phyloP scores from a whole-genome alignment of 2,797 vertebrate genomes.

The Protonibea diacanthus region DNA sequence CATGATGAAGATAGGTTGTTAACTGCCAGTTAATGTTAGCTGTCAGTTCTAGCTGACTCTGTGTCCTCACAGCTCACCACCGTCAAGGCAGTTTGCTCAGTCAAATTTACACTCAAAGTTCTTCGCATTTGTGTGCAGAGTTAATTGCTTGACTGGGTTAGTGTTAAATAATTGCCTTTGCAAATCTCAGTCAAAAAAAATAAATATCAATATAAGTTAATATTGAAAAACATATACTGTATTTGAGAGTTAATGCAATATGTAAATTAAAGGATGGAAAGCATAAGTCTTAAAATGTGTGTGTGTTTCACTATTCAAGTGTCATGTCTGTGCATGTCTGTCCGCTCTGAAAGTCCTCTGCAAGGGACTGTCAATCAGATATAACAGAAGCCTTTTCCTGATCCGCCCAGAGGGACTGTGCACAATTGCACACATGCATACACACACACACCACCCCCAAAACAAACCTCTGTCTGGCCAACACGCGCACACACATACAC shows the following conservation, averaged over 20 bases:
- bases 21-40: not conserved
- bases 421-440: not conserved
- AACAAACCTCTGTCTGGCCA: slow-evolving; percentile 35
- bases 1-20: not conserved
- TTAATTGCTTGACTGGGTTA: too few species aligned
- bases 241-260: not conserved
- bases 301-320: not conserved
- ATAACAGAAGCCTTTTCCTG: slow-evolving; percentile 24
- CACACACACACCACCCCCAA: slow-evolving; percentile 10
- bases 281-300: not conserved
- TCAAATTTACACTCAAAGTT: too few species aligned
- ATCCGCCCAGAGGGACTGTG: slow-evolving; percentile 34
- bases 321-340: not conserved
- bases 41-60: not conserved
- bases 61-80: not conserved
- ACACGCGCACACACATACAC: not conserved
- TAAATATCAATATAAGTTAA: too few species aligned
- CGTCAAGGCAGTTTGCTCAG: not conserved
- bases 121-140: too few species aligned
- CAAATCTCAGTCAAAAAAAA: too few species aligned
- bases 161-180: too few species aligned
- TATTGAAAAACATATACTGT: too few species aligned
- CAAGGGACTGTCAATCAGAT: slow-evolving; percentile 35
- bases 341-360: slow-evolving; percentile 26
- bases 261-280: not conserved